A percentile compares a stretch with the other conserved stretches of the same genome.
Evolutionary conservation across 2,888 invertebrate genomes (phyloP).

Genomic region (Fabriciana adippe): DNA sequence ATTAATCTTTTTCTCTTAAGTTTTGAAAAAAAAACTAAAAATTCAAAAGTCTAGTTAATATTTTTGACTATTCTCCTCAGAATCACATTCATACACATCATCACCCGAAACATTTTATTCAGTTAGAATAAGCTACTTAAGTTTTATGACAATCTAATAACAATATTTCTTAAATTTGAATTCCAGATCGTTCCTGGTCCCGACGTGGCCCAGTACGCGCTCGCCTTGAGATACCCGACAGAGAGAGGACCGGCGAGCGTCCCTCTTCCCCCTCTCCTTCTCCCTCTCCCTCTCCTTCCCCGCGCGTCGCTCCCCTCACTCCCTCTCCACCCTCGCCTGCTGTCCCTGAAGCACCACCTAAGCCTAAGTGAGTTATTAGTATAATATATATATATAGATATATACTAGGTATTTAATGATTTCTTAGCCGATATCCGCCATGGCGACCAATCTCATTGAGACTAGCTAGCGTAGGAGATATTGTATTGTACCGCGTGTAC

Average conservation of each 20-base stretch:
- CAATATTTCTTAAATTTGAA: neutral
- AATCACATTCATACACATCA: no score
- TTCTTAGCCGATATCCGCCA: neutral
- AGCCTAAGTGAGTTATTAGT: constrained; percentile 66
- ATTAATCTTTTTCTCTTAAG: no score
- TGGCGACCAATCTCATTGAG: no score
- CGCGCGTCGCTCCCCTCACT: constrained; percentile 69
- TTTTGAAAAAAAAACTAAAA: no score
- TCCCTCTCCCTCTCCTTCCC: constrained; percentile 72
- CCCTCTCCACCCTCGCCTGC: constrained; percentile 38
- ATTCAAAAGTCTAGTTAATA: no score
- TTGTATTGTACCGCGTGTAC: no score
- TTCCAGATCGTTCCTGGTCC: constrained; percentile 93
- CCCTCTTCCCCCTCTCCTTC: constrained; percentile 82
- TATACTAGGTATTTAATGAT: neutral
- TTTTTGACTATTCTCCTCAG: no score
- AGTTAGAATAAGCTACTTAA: no score
- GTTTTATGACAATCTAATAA: no score
- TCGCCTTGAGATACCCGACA: constrained; percentile 91
- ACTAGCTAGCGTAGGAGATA: no score
- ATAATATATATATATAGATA: neutral
- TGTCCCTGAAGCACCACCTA: constrained; percentile 45
- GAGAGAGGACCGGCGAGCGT: constrained; percentile 83
- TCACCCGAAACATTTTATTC: no score
- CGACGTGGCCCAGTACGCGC: constrained; percentile 88